Conservation (phyloP, 2,888 invertebrate species). For the Ferdinandea cuprea region DNA sequence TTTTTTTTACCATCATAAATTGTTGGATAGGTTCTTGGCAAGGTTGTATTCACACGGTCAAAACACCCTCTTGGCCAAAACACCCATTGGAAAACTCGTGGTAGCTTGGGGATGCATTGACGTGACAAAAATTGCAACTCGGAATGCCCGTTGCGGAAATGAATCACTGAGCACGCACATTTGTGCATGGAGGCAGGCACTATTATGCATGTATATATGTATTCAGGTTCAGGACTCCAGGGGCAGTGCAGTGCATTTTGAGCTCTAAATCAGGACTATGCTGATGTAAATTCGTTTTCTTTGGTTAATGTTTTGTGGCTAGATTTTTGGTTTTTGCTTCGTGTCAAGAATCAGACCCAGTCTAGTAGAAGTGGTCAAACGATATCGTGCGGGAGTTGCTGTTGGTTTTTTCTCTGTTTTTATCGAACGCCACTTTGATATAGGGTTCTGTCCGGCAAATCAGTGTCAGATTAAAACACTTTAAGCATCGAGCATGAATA, state of each 20-base stretch:
- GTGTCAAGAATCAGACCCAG: conserved; percentile 21
- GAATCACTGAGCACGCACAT: conserved; percentile 75
- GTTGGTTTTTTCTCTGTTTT: conserved; percentile 57
- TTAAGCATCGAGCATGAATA: conserved; percentile 67
- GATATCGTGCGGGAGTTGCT: conserved; percentile 42
- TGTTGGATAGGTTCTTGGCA: no score
- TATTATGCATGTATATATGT: not conserved
- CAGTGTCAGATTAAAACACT: conserved; percentile 74
- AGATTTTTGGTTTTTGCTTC: conserved; percentile 42
- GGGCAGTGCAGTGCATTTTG: conserved; percentile 16
- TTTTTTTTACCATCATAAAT: no score
- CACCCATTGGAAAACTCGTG: not conserved
- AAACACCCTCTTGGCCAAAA: conserved; percentile 21
- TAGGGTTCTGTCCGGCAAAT: conserved; percentile 59
- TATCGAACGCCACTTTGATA: conserved; percentile 69
- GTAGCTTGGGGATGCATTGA: conserved; percentile 61
- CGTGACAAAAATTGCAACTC: conserved; percentile 73
- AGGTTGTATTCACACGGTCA: no score
- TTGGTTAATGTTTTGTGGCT: conserved; percentile 42
- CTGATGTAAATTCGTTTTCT: conserved; percentile 29
- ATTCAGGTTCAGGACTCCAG: conserved; percentile 21
- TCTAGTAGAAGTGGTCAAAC: conserved; percentile 16
- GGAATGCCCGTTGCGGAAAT: conserved; percentile 71
- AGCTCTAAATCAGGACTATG: conserved; percentile 54
- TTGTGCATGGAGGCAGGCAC: conserved; percentile 58